Evolutionary conservation across 2,888 invertebrate species (phyloP), one percentile per base, ranked within the genome.

Genomic region (Ennomos fuscantarius): DNA sequence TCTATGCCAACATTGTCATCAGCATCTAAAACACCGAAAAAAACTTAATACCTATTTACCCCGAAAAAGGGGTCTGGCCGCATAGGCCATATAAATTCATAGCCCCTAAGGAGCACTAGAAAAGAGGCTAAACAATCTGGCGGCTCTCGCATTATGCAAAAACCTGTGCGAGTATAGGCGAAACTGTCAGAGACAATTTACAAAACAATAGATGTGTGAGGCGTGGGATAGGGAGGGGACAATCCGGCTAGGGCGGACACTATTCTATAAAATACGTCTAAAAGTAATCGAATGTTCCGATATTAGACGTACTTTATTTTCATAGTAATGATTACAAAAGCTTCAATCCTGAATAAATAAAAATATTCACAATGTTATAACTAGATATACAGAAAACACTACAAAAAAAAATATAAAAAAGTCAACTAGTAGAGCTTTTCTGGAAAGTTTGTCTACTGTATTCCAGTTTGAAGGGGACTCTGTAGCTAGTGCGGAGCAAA

Each of bases 141-240:
- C 35, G 40, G 65, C 60, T 59, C 61, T 66, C 65, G 63, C 70
- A 74, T 78, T 78, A 78, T 78, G 76, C 76, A 74, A 74, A 72
- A 63, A 64, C 65, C 71, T 63, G 62, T 43, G 68, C 63, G 70
- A 67, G 69, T 70, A 67, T 68, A 66, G 68, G 55, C 64, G 67
- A 66, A 73, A 75, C 75, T 79, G 79, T 81, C 78, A 74, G 63
- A 75, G 72, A 75, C 72, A 73, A 72, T 81, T 76, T 70, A 64
- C 72, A 69, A 78, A 80, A 80, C 79, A 77, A 80, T 74, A 69
- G 70, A 69, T 72, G 62, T 72, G 65, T 64, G 59, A 51, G 46
- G 53, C 13, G 49, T 34, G 35, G 12, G 15, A 9, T 55, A 54
- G 45, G 11, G 58, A 41, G 37, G 53, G 33, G 36, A 31, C 31